Conservation (phyloP, 1,140 invertebrate genomes). For the Radopholus similis region DNA sequence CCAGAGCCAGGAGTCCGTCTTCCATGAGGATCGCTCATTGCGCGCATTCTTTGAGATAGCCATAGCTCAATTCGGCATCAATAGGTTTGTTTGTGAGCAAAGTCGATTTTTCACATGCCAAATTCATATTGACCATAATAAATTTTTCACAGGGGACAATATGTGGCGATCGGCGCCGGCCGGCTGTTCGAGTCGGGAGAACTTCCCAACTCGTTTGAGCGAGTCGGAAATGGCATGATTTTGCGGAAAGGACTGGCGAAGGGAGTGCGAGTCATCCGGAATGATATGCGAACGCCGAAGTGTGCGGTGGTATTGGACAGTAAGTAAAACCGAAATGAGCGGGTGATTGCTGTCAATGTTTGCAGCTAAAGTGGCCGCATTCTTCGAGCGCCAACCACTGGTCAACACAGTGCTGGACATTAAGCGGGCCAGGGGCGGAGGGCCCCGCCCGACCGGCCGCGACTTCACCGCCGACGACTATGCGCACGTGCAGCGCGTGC, state of each 20-base stretch:
- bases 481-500: background rate
- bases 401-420: conserved; percentile 22
- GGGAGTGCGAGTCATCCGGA: conserved; percentile 27
- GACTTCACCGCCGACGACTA: background rate
- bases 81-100: conserved; percentile 27
- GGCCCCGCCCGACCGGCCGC: background rate
- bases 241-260: conserved; percentile 32
- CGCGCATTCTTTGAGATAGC: conserved; percentile 32
- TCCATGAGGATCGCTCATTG: conserved; percentile 25
- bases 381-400: conserved; percentile 18
- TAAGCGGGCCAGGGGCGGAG: background rate
- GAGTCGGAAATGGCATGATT: conserved; percentile 27
- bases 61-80: conserved; percentile 21
- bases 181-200: conserved; percentile 9
- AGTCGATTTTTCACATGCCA: background rate
- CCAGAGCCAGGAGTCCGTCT: conserved; percentile 17
- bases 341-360: background rate
- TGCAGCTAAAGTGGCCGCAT: conserved; percentile 31
- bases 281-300: conserved; percentile 22
- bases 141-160: conserved; percentile 8
- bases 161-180: conserved; percentile 28
- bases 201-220: background rate
- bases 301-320: conserved; percentile 33
- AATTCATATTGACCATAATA: background rate
- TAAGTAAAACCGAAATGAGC: background rate